phyloP scores from a whole-genome alignment of 1,140 invertebrate species.

The Trichogramma pretiosum region DNA sequence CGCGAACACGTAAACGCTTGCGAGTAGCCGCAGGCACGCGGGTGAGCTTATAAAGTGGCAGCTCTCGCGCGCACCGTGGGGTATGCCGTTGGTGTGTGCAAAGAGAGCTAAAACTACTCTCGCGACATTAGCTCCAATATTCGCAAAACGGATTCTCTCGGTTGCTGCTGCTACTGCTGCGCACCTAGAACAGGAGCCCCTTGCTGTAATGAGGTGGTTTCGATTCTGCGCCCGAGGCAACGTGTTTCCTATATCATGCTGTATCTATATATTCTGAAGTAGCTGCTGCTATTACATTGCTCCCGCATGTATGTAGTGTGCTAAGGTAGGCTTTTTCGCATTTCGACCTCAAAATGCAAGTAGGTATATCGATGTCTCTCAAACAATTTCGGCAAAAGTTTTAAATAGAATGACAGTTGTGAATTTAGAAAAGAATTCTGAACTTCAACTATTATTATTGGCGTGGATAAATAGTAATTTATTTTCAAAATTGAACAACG shows the following conservation, averaged over 20 bases:
- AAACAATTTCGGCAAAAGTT: no score
- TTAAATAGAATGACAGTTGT: no score
- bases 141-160: constrained; percentile 45
- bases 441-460: no score
- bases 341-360: no score
- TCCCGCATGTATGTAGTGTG: background rate
- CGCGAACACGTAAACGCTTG: constrained; percentile 13
- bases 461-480: no score
- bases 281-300: constrained; percentile 28
- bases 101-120: constrained; percentile 45
- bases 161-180: constrained; percentile 29
- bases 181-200: no score
- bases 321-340: no score
- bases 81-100: no score
- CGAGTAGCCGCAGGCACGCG: constrained; percentile 12
- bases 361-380: no score
- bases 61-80: constrained; percentile 24
- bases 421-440: no score
- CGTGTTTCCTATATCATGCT: constrained; percentile 1
- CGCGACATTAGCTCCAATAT: constrained; percentile 47
- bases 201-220: constrained; percentile 45
- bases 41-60: constrained; percentile 19
- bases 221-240: constrained; percentile 43
- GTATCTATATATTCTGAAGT: constrained; percentile 19
- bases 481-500: no score